Conservation (phyloP, 2,888 invertebrate genomes). For the Drosophila prolongata region DNA sequence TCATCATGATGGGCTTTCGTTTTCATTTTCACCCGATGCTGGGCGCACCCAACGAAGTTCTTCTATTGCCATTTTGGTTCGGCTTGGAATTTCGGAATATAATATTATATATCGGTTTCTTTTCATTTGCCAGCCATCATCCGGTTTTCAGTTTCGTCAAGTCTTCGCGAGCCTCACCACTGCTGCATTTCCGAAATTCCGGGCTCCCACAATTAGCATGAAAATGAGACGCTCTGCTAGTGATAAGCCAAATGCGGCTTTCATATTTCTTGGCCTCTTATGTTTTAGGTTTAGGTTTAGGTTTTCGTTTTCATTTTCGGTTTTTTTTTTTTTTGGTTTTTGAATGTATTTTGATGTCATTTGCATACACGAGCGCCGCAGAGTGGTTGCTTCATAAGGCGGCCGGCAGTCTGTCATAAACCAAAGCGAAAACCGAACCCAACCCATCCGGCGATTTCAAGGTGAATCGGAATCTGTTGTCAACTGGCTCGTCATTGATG, state of each 20-base stretch:
- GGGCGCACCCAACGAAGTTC: slow-evolving; percentile 34
- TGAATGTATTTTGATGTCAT: slow-evolving; percentile 8
- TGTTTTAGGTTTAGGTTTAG: slow-evolving; percentile 25
- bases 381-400: slow-evolving; percentile 27
- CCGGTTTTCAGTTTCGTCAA: slow-evolving; percentile 36
- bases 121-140: slow-evolving; percentile 1
- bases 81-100: slow-evolving; percentile 21
- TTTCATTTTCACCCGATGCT: slow-evolving; percentile 35
- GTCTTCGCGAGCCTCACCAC: slow-evolving; percentile 9
- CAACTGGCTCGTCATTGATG: slow-evolving; percentile 20
- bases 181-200: slow-evolving; percentile 73
- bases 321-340: slow-evolving; percentile 6
- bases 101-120: slow-evolving; percentile 3
- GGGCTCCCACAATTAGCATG: slow-evolving; percentile 64
- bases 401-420: slow-evolving; percentile 43
- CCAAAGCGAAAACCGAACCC: slow-evolving; percentile 6
- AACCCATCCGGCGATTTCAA: slow-evolving; percentile 53
- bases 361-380: slow-evolving; percentile 37
- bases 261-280: slow-evolving; percentile 26
- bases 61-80: slow-evolving; percentile 20
- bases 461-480: slow-evolving; percentile 57
- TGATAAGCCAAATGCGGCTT: slow-evolving; percentile 29
- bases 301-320: slow-evolving; percentile 21
- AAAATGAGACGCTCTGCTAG: slow-evolving; percentile 57
- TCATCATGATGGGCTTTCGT: slow-evolving; percentile 32